Evolutionary conservation across 2,113 vertebrate genomes (phyloP), one percentile per base, ranked within the genome.

Genomic region (Donacobius atricapilla): DNA sequence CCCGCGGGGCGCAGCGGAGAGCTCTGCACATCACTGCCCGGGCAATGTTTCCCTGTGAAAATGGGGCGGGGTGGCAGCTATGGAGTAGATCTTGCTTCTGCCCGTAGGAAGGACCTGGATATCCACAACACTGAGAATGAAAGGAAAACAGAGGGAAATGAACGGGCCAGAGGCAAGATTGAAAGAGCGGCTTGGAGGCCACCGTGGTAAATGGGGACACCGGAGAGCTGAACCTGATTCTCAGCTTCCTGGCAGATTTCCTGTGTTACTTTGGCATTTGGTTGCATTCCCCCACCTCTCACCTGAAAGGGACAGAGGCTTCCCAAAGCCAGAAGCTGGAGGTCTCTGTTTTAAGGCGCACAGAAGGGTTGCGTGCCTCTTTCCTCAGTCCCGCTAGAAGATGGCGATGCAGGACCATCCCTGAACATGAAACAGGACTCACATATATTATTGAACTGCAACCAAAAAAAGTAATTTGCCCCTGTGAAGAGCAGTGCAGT

Each of bases 401-500:
- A 13, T 20, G 33, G 22, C 1, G 2, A 72, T 17, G 22, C 23
- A 64, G 35, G 11, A 50, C 25, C 23, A 56, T 6, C 39, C 44
- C 54, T 17, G 7, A 56, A 51, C 13, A 2, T 1, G 13, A 27
- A 57, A 30, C 24, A 30, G 57, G 48, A 37, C 45, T 72, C 25
- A 7, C 6, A 0, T 5, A 0, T 5, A 11, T 42, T 17, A 9
- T 44, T n/a, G 39, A 24, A 60, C 24, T 2, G 3, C 17, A 60
- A 37, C 33, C 25, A 54, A 56, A 84, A 84, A 63, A 13, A 4
- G 6, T 35, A 0, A 28, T 80, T 53, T n/a, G 48, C 6, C 10
- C 7, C 5, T 64, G 11, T 17, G 48, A 25, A 51, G 58, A 78
- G 60, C 65, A 14, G 17, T 17, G 8, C n/a, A 73, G 45, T 39